Evolutionary conservation across 2,797 vertebrate genomes (phyloP).

Genomic region (Lithobates pipiens): DNA sequence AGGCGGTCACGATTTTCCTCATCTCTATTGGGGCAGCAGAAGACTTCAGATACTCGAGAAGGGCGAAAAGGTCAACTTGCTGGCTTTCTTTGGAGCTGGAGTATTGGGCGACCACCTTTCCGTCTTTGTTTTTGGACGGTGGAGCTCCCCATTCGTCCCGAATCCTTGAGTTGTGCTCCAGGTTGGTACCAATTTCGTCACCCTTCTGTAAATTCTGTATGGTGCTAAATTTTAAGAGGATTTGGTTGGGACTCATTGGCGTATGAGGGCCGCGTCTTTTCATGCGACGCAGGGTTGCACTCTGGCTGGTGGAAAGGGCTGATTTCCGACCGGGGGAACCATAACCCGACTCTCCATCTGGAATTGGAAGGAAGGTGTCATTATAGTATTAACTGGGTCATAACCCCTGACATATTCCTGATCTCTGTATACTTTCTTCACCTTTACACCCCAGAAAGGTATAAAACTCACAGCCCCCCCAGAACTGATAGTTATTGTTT

Average conservation of each 20-base stretch:
- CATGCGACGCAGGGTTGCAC: conserved; percentile 54
- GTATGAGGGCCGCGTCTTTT: conserved; percentile 67
- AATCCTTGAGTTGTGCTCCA: conserved; percentile 65
- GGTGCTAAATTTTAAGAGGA: conserved; percentile 73
- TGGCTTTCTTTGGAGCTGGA: conserved; percentile 2
- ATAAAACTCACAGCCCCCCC: too few species aligned
- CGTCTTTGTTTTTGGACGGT: neutral
- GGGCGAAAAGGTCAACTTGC: conserved; percentile 30
- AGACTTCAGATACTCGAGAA: conserved; percentile 40
- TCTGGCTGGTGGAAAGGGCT: conserved; percentile 63
- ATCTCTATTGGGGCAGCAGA: conserved; percentile 33
- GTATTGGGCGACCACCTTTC: neutral
- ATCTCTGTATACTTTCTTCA: too few species aligned
- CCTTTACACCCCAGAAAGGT: too few species aligned
- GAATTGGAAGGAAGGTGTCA: neutral
- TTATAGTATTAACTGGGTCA: neutral
- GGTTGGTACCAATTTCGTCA: conserved; percentile 66
- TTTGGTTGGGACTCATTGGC: conserved; percentile 66
- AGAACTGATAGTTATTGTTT: too few species aligned
- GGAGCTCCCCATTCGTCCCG: conserved; percentile 70
- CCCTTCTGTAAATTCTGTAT: conserved; percentile 68
- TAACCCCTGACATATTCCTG: too few species aligned
- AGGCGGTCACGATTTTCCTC: conserved; percentile 64
- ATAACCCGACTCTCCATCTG: conserved; percentile 52
- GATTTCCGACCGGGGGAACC: conserved; percentile 6